phyloP scores from a whole-genome alignment of 2,113 vertebrate genomes.

The Halichoerus grypus region DNA sequence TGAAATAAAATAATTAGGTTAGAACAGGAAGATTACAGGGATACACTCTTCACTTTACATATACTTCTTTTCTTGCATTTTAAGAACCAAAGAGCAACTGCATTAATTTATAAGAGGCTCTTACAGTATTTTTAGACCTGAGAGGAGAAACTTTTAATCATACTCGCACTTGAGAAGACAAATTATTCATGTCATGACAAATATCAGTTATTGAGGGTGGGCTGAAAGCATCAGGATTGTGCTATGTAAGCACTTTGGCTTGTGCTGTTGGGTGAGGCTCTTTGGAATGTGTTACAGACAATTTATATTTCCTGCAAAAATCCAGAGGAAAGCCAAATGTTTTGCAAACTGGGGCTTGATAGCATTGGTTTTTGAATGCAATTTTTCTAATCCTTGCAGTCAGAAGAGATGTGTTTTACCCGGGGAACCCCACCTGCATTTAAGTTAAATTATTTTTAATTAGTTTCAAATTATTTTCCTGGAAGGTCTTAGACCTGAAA shows the following conservation, averaged over 20 bases:
- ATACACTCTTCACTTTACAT: neutral
- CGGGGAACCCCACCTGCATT: neutral
- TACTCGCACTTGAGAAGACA: neutral
- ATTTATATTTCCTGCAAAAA: slow-evolving; percentile 26
- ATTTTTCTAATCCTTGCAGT: neutral
- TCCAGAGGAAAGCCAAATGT: neutral
- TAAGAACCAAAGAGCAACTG: neutral
- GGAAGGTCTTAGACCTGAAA: neutral
- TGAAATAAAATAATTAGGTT: neutral
- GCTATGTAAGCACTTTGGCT: neutral
- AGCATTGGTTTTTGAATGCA: neutral
- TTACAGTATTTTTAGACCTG: neutral
- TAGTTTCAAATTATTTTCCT: slow-evolving; percentile 50
- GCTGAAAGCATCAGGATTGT: neutral
- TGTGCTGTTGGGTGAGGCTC: neutral
- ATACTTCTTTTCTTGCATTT: neutral
- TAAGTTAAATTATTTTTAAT: slow-evolving; percentile 55
- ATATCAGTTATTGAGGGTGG: neutral
- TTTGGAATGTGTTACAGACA: neutral
- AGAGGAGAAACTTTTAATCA: slow-evolving; percentile 35
- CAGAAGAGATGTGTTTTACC: neutral
- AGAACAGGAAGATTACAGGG: neutral
- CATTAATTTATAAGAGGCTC: neutral
- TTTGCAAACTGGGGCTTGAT: neutral
- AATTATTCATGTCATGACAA: neutral